Evolutionary conservation across 1,140 invertebrate genomes (phyloP).

Genomic region (Dryas iulia): DNA sequence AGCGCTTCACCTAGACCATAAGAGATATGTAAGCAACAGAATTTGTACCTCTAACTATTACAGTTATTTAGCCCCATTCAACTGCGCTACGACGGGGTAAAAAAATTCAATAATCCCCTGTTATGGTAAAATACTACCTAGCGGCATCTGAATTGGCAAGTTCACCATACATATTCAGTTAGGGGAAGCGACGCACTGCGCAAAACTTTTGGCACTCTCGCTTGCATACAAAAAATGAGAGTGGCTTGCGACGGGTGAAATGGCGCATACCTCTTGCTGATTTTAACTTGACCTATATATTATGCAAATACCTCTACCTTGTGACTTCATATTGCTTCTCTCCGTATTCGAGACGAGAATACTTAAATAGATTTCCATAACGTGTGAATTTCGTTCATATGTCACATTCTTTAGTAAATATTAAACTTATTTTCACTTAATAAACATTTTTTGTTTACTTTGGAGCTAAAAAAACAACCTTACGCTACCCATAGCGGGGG

Average conservation of each 20-base stretch:
- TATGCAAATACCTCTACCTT: constrained; percentile 27
- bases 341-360: neutral
- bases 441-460: too few relatives aligned
- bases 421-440: neutral
- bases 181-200: constrained; percentile 71
- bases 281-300: constrained; percentile 56
- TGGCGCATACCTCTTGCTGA: constrained; percentile 51
- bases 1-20: too few relatives aligned
- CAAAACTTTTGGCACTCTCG: constrained; percentile 78
- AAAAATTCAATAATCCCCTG: constrained; percentile 57
- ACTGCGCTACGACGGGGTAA: neutral
- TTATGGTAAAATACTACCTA: constrained; percentile 55
- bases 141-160: constrained; percentile 72
- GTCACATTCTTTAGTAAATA: neutral
- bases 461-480: too few relatives aligned
- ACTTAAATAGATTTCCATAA: neutral
- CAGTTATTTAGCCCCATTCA: neutral
- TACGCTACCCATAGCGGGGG: too few relatives aligned
- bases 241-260: constrained; percentile 54
- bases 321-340: constrained; percentile 9
- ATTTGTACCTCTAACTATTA: neutral
- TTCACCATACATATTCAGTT: constrained; percentile 74
- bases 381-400: neutral
- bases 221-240: constrained; percentile 78
- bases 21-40: neutral